A percentile compares a stretch with the other conserved stretches of the same genome.
These are phyloP conservation scores for Scelioninae gen. 1 DNA, from an alignment of 2,888 invertebrate species.

Conservation along the genomic window DNA sequence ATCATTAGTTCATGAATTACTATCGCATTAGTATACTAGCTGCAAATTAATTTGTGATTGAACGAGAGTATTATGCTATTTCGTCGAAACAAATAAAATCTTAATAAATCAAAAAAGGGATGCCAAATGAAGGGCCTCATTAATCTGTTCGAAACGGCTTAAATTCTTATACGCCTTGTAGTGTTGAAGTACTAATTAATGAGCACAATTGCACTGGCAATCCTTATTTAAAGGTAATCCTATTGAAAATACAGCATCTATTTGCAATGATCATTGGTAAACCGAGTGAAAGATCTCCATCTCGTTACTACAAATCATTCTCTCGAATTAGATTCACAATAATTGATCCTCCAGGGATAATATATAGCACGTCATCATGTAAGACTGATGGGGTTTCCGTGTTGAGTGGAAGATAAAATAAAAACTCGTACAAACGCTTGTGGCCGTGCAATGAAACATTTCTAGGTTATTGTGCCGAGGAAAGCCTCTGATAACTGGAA, in stretches of 20 bases:
- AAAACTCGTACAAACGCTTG: slow-evolving; percentile 56
- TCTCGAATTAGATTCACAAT: slow-evolving; percentile 80
- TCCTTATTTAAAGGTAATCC: slow-evolving; percentile 12
- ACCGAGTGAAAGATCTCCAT: slow-evolving; percentile 18
- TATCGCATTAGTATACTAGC: no score
- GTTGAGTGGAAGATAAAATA: slow-evolving; percentile 48
- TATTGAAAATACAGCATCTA: slow-evolving; percentile 30
- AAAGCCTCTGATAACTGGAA: slow-evolving; percentile 32
- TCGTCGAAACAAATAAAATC: no score
- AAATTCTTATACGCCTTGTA: no score
- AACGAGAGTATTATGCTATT: no score
- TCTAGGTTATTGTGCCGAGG: slow-evolving; percentile 25
- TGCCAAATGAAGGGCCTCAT: no score
- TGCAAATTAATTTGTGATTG: no score
- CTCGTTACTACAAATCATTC: slow-evolving; percentile 76
- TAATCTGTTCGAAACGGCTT: no score
- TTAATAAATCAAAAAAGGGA: no score
- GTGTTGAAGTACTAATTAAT: slow-evolving; percentile 17
- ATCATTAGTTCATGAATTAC: no score
- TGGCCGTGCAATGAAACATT: slow-evolving; percentile 74
- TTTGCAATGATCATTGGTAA: slow-evolving; percentile 27
- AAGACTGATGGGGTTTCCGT: slow-evolving; percentile 70
- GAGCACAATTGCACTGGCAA: slow-evolving; percentile 14
- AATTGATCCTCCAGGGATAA: slow-evolving; percentile 79
- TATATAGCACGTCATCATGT: slow-evolving; percentile 79